A percentile compares a stretch with the other conserved stretches of the same genome.
phyloP scores from a whole-genome alignment of 2,113 vertebrate genomes.

The Urocolius indicus region DNA sequence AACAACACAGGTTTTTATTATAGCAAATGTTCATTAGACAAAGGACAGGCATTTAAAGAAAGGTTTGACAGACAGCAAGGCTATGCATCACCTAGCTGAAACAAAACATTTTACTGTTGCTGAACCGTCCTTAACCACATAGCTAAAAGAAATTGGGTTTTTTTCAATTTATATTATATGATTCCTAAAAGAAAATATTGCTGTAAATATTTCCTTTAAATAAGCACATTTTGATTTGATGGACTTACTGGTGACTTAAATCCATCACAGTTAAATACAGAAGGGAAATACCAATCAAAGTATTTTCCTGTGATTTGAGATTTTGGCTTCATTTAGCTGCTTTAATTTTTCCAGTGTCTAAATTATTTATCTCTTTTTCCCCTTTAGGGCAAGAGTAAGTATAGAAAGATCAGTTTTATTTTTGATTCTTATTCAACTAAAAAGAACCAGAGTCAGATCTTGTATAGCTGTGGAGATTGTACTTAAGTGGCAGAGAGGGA shows the following conservation, averaged over 20 bases:
- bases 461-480: not conserved
- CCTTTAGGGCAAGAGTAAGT: not conserved
- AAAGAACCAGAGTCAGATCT: not conserved
- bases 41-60: not conserved
- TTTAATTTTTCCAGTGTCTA: not conserved
- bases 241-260: conserved; percentile 8
- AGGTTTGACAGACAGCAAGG: not conserved
- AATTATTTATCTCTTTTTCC: conserved; percentile 25
- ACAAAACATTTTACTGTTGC: not conserved
- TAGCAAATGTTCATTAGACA: not conserved
- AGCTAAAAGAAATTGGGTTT: not conserved
- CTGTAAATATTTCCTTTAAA: not conserved
- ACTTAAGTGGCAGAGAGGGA: not conserved
- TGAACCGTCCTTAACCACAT: not conserved
- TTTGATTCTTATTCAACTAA: not conserved
- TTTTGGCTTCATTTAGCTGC: not conserved
- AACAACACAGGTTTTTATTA: not conserved
- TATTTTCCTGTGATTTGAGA: not conserved
- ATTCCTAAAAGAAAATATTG: not conserved
- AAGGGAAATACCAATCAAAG: not conserved
- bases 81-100: not conserved
- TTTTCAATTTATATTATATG: not conserved
- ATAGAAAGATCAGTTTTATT: not conserved
- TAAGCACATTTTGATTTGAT: not conserved
- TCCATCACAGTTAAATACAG: not conserved